phyloP scores from a whole-genome alignment of 2,888 invertebrate genomes.

The Tholera decimalis region DNA sequence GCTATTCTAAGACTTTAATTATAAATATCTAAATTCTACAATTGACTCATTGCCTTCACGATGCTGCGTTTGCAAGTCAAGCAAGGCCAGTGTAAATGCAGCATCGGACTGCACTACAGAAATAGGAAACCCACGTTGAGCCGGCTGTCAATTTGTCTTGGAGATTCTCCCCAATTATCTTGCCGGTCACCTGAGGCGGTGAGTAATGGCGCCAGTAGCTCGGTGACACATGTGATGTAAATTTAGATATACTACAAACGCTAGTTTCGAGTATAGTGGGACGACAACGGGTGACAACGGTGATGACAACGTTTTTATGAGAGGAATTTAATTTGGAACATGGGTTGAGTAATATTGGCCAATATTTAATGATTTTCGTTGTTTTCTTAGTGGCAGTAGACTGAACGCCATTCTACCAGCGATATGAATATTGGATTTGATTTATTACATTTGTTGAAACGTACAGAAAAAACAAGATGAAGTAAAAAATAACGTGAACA shows the following conservation, averaged over 20 bases:
- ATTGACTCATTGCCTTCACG: not conserved
- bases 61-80: too few species aligned
- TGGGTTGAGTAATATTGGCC: not conserved
- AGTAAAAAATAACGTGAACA: too few species aligned
- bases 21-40: not conserved
- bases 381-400: not conserved
- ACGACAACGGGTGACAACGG: too few species aligned
- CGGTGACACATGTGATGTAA: conserved; percentile 53
- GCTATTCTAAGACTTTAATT: not conserved
- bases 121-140: conserved; percentile 44
- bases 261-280: conserved; percentile 16
- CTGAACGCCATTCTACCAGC: not conserved
- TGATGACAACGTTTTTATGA: conserved; percentile 1
- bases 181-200: conserved; percentile 51
- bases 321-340: not conserved
- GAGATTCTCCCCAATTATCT: conserved; percentile 59
- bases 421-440: not conserved
- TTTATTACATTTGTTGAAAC: too few species aligned
- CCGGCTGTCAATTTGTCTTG: conserved; percentile 51
- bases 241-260: conserved; percentile 55
- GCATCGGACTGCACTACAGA: conserved; percentile 20
- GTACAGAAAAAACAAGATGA: too few species aligned
- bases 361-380: too few species aligned
- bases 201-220: conserved; percentile 59
- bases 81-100: not conserved